These are phyloP conservation scores for Zootermopsis nevadensis DNA, from an alignment of 2,888 invertebrate genomes.

Conservation along the genomic window DNA sequence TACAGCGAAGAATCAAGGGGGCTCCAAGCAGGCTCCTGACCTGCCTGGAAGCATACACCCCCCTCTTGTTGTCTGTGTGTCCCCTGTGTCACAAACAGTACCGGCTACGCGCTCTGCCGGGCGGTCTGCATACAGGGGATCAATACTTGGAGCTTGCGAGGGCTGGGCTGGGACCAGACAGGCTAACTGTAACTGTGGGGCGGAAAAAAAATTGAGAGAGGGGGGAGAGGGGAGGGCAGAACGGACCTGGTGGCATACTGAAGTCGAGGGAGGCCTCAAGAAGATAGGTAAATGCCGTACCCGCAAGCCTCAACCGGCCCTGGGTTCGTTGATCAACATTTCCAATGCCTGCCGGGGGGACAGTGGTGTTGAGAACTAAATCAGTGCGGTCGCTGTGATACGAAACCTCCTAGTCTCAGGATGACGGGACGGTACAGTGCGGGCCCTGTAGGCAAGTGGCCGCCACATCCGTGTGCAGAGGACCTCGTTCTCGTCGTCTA, in stretches of 20 bases:
- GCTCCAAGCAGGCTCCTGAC: constrained; percentile 39
- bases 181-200: constrained; percentile 19
- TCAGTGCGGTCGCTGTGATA: constrained; percentile 8
- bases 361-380: background rate
- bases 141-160: constrained; percentile 30
- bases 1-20: background rate
- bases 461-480: constrained; percentile 7
- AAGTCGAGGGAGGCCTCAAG: background rate
- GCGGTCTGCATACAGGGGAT: constrained; percentile 22
- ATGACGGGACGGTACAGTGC: constrained; percentile 17
- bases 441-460: background rate
- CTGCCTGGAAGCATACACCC: background rate
- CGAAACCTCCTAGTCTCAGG: background rate
- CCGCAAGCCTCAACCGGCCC: background rate
- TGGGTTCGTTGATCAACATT: background rate
- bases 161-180: constrained; percentile 12
- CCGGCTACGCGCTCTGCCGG: background rate
- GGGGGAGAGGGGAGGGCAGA: background rate
- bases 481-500: background rate
- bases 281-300: background rate
- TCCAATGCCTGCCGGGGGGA: background rate
- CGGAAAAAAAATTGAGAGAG: too few species aligned
- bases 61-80: too few species aligned
- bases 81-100: too few species aligned
- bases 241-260: constrained; percentile 11